A percentile compares a stretch with the other conserved stretches of the same genome.
These are phyloP conservation scores for Ophioninae sp. DNA, from an alignment of 2,888 invertebrate species.

Conservation along the genomic window DNA sequence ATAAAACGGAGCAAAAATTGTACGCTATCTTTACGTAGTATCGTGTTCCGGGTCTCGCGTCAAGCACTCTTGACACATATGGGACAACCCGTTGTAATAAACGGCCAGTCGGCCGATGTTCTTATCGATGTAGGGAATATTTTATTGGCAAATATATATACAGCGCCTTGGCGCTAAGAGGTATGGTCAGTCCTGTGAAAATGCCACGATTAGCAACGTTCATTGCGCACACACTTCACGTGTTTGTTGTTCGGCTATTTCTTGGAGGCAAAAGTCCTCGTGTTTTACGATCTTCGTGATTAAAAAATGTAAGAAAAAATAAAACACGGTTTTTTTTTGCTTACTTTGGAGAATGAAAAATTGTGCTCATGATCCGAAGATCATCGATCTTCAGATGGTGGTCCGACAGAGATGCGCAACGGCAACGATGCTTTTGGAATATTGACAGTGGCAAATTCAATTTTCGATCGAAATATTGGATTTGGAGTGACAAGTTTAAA, in stretches of 20 bases:
- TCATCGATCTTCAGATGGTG: too few relatives aligned
- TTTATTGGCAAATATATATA: slow-evolving; percentile 4
- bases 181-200: neutral
- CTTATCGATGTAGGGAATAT: slow-evolving; percentile 41
- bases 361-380: too few relatives aligned
- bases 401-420: too few relatives aligned
- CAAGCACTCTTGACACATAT: slow-evolving; percentile 13
- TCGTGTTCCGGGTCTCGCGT: slow-evolving; percentile 42
- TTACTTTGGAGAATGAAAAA: too few relatives aligned
- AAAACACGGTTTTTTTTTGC: too few relatives aligned
- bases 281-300: neutral
- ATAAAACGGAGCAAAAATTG: slow-evolving; percentile 9
- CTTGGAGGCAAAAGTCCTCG: neutral
- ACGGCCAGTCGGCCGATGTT: neutral
- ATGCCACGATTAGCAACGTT: neutral
- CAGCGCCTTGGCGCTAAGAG: neutral
- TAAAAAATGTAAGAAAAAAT: too few relatives aligned
- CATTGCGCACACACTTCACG: neutral
- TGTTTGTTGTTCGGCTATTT: neutral
- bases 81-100: slow-evolving; percentile 15
- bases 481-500: too few relatives aligned
- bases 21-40: slow-evolving; percentile 34
- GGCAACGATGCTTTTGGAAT: too few relatives aligned
- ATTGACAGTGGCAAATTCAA: too few relatives aligned
- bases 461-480: too few relatives aligned